phyloP scores from a whole-genome alignment of 2,797 vertebrate genomes.

The Notolabrus celidotus region DNA sequence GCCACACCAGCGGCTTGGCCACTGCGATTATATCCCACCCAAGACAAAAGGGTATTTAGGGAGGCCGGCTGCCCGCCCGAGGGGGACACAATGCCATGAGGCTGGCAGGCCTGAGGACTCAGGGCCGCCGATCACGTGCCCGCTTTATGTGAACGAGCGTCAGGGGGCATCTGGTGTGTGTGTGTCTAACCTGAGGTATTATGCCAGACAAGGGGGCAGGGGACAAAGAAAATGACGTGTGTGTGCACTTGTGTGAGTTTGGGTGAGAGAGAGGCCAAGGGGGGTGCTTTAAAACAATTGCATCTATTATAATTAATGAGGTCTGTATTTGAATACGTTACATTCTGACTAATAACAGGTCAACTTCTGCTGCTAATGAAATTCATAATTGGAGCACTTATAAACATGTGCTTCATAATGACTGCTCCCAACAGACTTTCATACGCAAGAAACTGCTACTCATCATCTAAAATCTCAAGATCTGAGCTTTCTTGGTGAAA shows the following conservation, averaged over 20 bases:
- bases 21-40: slow-evolving; percentile 79
- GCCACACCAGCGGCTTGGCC: slow-evolving; percentile 82
- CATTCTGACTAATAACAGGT: slow-evolving; percentile 55
- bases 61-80: slow-evolving; percentile 79
- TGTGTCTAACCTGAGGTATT: slow-evolving; percentile 71
- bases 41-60: slow-evolving; percentile 85
- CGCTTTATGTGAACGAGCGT: slow-evolving; percentile 72
- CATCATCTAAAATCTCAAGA: not conserved
- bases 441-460: not conserved
- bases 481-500: not conserved
- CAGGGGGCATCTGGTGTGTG: slow-evolving; percentile 78
- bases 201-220: slow-evolving; percentile 65
- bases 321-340: slow-evolving; percentile 59
- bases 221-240: slow-evolving; percentile 64
- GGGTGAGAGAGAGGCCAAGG: slow-evolving; percentile 15
- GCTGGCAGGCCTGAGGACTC: slow-evolving; percentile 76
- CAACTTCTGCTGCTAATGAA: slow-evolving; percentile 58
- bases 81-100: slow-evolving; percentile 81
- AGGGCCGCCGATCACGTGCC: slow-evolving; percentile 72
- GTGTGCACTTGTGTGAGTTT: slow-evolving; percentile 18
- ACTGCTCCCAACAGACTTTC: slow-evolving; percentile 10
- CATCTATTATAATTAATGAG: slow-evolving; percentile 68
- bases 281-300: slow-evolving; percentile 64
- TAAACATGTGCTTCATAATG: slow-evolving; percentile 8
- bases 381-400: slow-evolving; percentile 32